A percentile compares a stretch with the other conserved stretches of the same genome.
phyloP scores from a whole-genome alignment of 2,113 vertebrate species.

The Gymnocephalus cernua region DNA sequence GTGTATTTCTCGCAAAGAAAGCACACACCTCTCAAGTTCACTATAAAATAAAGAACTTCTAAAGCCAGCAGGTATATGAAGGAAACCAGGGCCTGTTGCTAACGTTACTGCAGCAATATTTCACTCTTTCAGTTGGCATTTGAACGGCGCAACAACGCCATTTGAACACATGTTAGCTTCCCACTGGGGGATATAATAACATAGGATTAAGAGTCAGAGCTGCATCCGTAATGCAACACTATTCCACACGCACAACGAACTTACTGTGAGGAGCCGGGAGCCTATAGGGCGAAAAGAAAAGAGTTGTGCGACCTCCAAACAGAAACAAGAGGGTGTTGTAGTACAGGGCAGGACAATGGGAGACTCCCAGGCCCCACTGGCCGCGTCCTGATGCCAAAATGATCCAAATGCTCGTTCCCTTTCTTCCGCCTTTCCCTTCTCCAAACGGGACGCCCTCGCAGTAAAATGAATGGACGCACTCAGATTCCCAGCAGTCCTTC shows the following conservation, averaged over 20 bases:
- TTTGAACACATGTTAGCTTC: conserved; percentile 8
- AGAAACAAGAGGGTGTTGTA: conserved; percentile 37
- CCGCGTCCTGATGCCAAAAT: conserved; percentile 57
- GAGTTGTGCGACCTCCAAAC: conserved; percentile 47
- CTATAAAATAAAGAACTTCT: background rate
- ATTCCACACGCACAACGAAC: conserved; percentile 40
- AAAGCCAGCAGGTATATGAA: background rate
- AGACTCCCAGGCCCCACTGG: conserved; percentile 64
- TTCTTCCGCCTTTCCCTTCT: conserved; percentile 11
- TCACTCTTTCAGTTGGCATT: conserved; percentile 26
- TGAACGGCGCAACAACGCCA: background rate
- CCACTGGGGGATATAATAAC: background rate
- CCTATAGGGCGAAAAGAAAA: conserved; percentile 12
- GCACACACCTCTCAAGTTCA: background rate
- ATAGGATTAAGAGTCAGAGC: conserved; percentile 11
- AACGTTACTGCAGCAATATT: conserved; percentile 4
- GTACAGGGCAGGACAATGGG: conserved; percentile 66
- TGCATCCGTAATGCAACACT: conserved; percentile 45
- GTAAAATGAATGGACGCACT: conserved; percentile 70
- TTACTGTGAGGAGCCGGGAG: conserved; percentile 27
- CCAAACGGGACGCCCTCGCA: conserved; percentile 31
- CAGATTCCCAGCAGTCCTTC: conserved; percentile 28
- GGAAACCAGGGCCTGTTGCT: conserved; percentile 31
- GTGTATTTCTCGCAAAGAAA: background rate
- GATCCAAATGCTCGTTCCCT: conserved; percentile 23